phyloP scores from a whole-genome alignment of 2,888 invertebrate species.

The Adelognathus sp. region DNA sequence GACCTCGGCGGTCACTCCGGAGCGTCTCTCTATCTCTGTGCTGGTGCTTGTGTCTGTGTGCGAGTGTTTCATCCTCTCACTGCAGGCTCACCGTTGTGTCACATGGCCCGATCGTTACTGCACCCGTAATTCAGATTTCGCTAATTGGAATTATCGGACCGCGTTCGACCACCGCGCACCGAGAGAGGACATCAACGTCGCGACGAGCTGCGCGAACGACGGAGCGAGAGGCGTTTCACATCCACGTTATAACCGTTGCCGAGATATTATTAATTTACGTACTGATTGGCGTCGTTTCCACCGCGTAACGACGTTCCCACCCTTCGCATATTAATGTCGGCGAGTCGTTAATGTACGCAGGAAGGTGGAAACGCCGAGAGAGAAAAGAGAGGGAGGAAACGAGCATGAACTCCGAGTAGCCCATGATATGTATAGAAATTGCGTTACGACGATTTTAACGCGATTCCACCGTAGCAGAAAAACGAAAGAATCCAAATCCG shows the following conservation, averaged over 20 bases:
- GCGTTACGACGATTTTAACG: no score
- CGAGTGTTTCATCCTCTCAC: no score
- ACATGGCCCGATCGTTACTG: conserved; percentile 60
- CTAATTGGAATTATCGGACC: conserved; percentile 76
- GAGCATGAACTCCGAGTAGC: no score
- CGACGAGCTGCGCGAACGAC: no score
- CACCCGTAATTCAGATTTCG: conserved; percentile 67
- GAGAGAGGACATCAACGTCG: not conserved
- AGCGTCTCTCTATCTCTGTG: not conserved
- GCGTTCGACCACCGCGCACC: conserved; percentile 27
- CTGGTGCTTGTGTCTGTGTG: no score
- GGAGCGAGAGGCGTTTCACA: not conserved
- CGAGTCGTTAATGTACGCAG: conserved; percentile 18
- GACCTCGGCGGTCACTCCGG: conserved; percentile 36
- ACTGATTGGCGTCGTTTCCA: conserved; percentile 66
- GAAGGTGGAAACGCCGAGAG: not conserved
- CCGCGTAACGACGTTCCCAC: conserved; percentile 44
- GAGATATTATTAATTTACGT: conserved; percentile 73
- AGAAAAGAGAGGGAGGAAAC: no score
- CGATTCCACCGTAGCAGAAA: no score
- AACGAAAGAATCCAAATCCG: no score
- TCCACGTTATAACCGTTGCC: conserved; percentile 51
- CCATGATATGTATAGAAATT: not conserved
- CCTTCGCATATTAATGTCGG: not conserved
- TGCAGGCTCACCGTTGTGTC: conserved; percentile 46